Percentiles rank a stretch among this genome's conserved stretches.
Evolutionary conservation across 2,113 vertebrate species (phyloP).

Genomic region (Eira barbara): DNA sequence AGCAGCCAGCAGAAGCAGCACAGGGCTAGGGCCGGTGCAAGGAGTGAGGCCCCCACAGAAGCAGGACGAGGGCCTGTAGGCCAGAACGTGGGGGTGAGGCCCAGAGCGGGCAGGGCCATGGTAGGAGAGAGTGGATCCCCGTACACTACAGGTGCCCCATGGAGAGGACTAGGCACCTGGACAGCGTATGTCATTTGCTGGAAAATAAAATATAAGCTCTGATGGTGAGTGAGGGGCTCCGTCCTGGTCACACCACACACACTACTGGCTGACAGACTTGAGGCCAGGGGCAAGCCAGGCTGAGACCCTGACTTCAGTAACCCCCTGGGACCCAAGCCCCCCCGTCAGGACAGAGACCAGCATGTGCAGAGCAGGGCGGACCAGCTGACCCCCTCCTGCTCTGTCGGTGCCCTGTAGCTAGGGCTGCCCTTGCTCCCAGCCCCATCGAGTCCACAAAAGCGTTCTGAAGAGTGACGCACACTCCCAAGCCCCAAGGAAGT

Average conservation of each 20-base stretch:
- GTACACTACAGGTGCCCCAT: not conserved
- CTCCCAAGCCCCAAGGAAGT: not conserved
- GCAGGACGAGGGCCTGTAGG: not conserved
- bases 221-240: not conserved
- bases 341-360: not conserved
- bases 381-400: not conserved
- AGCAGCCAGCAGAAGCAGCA: not conserved
- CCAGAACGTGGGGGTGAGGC: not conserved
- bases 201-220: slow-evolving; percentile 66
- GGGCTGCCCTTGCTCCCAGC: not conserved
- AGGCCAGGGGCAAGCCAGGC: not conserved
- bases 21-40: not conserved
- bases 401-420: not conserved
- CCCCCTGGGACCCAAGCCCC: not conserved
- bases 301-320: not conserved
- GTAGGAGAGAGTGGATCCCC: not conserved
- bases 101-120: not conserved
- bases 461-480: not conserved
- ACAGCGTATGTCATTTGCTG: slow-evolving; percentile 2
- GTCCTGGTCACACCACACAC: not conserved
- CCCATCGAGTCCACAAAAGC: not conserved
- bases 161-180: not conserved
- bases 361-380: too few species aligned
- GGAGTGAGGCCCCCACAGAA: not conserved
- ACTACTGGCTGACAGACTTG: not conserved